Evolutionary conservation across 2,888 invertebrate species (phyloP).

Genomic region (Zonitis immaculata): DNA sequence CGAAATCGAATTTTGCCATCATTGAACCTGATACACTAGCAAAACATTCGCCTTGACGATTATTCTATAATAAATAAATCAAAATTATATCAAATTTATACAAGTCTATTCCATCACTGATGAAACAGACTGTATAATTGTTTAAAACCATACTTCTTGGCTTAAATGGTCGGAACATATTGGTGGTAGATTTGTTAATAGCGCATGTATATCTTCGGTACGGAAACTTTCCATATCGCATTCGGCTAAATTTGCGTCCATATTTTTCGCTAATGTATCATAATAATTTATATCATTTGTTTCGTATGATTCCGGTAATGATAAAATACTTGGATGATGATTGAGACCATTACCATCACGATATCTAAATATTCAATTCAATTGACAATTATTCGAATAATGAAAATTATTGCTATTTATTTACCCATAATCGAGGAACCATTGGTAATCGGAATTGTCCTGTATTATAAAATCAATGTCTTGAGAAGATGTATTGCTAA

Average conservation of each 20-base stretch:
- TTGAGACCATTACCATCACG: slow-evolving; percentile 70
- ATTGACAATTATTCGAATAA: not conserved
- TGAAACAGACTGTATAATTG: too few species aligned
- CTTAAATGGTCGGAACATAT: slow-evolving; percentile 55
- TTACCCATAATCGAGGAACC: slow-evolving; percentile 87
- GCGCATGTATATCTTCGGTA: slow-evolving; percentile 84
- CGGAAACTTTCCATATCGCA: slow-evolving; percentile 94
- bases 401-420: slow-evolving; percentile 33
- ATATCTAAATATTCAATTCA: slow-evolving; percentile 49
- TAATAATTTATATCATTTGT: slow-evolving; percentile 63
- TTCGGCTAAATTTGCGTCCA: slow-evolving; percentile 90
- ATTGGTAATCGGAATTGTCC: slow-evolving; percentile 88
- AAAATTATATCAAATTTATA: too few species aligned
- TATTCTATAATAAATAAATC: slow-evolving; percentile 57
- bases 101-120: too few species aligned
- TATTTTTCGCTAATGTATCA: slow-evolving; percentile 79
- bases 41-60: slow-evolving; percentile 75
- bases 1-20: slow-evolving; percentile 75
- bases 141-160: slow-evolving; percentile 50
- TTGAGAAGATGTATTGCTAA: slow-evolving; percentile 54
- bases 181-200: slow-evolving; percentile 73
- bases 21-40: slow-evolving; percentile 77
- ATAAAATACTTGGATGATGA: slow-evolving; percentile 75
- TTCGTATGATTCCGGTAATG: slow-evolving; percentile 76
- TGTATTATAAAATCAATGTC: slow-evolving; percentile 68